These are phyloP conservation scores for Galago senegalensis DNA, from an alignment of 2,797 vertebrate genomes.

Conservation along the genomic window DNA sequence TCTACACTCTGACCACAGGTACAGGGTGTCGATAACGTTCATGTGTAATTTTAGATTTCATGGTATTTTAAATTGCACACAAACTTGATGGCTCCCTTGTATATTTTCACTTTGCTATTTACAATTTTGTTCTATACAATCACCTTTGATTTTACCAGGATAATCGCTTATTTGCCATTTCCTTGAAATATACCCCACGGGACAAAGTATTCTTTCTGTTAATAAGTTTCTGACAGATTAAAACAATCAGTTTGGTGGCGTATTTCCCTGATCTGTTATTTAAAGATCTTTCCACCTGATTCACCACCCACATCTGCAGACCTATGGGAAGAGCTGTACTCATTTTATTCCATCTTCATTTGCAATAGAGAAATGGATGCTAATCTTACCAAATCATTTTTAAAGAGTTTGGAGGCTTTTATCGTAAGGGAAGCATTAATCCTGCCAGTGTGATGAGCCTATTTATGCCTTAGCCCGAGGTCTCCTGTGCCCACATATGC, in stretches of 20 bases:
- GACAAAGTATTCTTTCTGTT: conserved; percentile 42
- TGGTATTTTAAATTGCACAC: no score
- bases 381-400: conserved; percentile 58
- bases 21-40: no score
- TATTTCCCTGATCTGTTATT: conserved; percentile 27
- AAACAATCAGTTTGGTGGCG: conserved; percentile 1
- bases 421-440: conserved; percentile 46
- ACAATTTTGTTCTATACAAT: neutral
- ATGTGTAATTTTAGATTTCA: no score
- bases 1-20: neutral
- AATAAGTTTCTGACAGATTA: conserved; percentile 48
- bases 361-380: conserved; percentile 47
- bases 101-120: conserved; percentile 39
- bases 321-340: conserved; percentile 45
- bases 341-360: conserved; percentile 64
- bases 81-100: neutral
- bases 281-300: conserved; percentile 66
- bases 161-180: conserved; percentile 38
- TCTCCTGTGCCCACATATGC: neutral
- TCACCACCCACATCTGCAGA: neutral
- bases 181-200: neutral
- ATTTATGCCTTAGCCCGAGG: neutral
- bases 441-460: neutral
- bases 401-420: conserved; percentile 54
- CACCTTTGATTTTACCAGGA: conserved; percentile 21